Percentiles rank a stretch among this genome's conserved stretches.
Evolutionary conservation across 2,888 invertebrate species (phyloP).

Genomic region (Augiades crinisus): DNA sequence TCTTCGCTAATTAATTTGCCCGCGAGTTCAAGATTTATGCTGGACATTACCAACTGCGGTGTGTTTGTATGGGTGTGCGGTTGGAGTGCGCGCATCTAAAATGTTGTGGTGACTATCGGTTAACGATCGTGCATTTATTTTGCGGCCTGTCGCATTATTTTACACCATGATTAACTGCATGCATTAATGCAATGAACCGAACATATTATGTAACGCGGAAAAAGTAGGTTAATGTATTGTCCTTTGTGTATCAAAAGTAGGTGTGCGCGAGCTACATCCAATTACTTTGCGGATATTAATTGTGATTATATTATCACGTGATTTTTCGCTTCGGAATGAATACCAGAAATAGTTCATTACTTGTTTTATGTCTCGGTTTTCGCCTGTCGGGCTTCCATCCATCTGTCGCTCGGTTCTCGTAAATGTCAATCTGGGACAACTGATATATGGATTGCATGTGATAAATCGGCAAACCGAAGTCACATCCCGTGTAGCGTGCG

Average conservation of each 20-base stretch:
- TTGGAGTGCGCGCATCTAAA: neutral
- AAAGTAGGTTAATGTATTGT: slow-evolving; percentile 12
- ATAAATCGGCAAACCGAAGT: slow-evolving; percentile 20
- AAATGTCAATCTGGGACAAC: slow-evolving; percentile 8
- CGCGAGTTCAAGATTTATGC: slow-evolving; percentile 22
- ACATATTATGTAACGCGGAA: slow-evolving; percentile 3
- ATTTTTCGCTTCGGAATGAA: neutral
- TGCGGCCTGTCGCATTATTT: slow-evolving; percentile 9
- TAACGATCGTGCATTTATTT: slow-evolving; percentile 13
- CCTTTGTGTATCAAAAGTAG: slow-evolving; percentile 1
- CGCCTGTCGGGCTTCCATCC: slow-evolving; percentile 1
- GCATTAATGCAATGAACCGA: slow-evolving; percentile 11
- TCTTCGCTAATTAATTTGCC: neutral
- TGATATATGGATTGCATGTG: slow-evolving; percentile 18
- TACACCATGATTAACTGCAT: slow-evolving; percentile 11
- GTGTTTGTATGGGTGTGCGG: slow-evolving; percentile 14
- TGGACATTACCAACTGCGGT: slow-evolving; percentile 27
- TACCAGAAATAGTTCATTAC: neutral
- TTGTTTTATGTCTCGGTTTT: neutral
- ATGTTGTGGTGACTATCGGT: neutral
- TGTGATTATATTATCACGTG: neutral
- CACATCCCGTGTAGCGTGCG: slow-evolving; percentile 9
- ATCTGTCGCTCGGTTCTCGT: slow-evolving; percentile 5
- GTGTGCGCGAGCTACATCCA: neutral
- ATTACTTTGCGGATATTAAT: neutral